Base-by-base conservation (phyloP, 1,140 invertebrate species). In the Tachypleus tridentatus region DNA sequence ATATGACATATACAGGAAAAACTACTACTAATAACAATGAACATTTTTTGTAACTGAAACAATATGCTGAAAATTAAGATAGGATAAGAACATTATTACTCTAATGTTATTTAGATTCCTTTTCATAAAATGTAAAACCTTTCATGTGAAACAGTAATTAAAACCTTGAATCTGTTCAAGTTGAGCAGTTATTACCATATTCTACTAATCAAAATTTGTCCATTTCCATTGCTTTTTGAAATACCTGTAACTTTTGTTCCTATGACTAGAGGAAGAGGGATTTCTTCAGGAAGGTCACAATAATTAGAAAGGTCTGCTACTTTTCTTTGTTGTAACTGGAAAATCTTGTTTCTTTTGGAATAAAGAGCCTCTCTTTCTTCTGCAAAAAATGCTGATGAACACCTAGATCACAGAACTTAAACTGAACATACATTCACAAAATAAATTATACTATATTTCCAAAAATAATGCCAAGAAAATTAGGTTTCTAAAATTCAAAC, bases 231-330 rank as follows among this genome's bases (percentile, higher is more conserved):
- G 29, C 29, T 29, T 72, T 11, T 61, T 11, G 8, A 61, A 47
- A 6, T 77, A 69, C 91, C 92, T 54, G 91, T 84, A 0, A 98
- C 95, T 83, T 97, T 97, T 53, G 93, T 97, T 47, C 97, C 97
- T 72, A 99, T 90, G 10, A 97, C 91, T 63, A 98, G 80, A 68
- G 96, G 93, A 75, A 98, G 84, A 5, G 97, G 97, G 72, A 97
- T 94, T 81, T 98, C 92, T 67, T 89, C 83, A 7, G 97, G 97
- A 70, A 99, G 81, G 79, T 98, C 96, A 80, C 93, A 91, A 71
- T 84, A 83, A 63, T 87, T 83, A 61, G 80, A 81, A 11, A 86
- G 77, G 75, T 95, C 91, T n/a, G 84, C 84, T 10, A 86, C 81
- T 81, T 97, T 97, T 63, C 94, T 82, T 72, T 97, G 93, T 74